Conservation (phyloP, 35 echinoderm and acorn worm genomes). For the Acanthaster planci region DNA sequence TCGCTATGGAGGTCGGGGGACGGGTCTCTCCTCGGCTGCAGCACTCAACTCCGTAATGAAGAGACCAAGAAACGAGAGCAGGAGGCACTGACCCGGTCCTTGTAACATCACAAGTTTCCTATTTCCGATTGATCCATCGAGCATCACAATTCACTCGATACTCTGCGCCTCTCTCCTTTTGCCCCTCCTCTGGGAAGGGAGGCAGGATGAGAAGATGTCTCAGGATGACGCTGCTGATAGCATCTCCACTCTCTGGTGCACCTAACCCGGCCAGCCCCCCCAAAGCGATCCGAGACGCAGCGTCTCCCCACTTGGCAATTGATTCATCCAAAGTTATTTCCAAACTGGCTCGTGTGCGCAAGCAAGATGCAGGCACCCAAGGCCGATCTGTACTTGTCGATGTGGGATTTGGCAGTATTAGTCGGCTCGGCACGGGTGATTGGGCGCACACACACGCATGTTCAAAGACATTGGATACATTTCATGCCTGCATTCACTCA, state of each 20-base stretch:
- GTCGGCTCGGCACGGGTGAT: no score
- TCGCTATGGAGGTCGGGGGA: no score
- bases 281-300: no score
- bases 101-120: neutral
- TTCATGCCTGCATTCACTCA: constrained; percentile 2
- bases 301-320: no score
- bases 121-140: neutral
- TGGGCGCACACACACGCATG: neutral
- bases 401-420: no score
- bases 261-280: no score
- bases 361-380: no score
- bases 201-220: no score
- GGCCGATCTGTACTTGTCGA: neutral
- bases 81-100: neutral
- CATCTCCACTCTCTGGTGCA: no score
- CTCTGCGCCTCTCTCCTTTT: neutral
- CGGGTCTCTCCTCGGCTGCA: no score
- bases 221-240: no score
- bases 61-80: neutral
- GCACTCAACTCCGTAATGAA: neutral
- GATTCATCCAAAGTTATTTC: constrained; percentile 23
- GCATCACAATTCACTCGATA: constrained; percentile 13
- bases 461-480: constrained; percentile 25
- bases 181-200: no score
- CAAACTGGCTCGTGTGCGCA: neutral